Evolutionary conservation across 2,888 invertebrate genomes (phyloP).

Genomic region (Cosmia trapezina): DNA sequence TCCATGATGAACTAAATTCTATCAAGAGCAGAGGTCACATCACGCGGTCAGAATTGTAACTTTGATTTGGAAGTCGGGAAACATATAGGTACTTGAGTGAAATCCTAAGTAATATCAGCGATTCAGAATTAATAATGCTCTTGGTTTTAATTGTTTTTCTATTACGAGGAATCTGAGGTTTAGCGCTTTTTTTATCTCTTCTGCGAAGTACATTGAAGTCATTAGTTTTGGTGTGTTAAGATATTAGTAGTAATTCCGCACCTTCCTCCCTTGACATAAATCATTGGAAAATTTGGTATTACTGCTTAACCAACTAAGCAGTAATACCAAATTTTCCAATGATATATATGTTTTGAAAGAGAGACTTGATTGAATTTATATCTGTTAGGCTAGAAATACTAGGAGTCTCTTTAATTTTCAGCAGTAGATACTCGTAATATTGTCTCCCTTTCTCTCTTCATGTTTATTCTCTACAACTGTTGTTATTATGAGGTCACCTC

Average conservation of each 20-base stretch:
- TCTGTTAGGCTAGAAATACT: too few relatives aligned
- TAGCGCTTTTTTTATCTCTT: not conserved
- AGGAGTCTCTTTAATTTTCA: not conserved
- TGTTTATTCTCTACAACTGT: not conserved
- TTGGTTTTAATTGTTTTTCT: too few relatives aligned
- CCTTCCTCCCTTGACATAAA: not conserved
- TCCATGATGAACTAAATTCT: too few relatives aligned
- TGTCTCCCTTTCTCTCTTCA: not conserved
- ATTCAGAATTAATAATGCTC: too few relatives aligned
- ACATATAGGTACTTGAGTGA: too few relatives aligned
- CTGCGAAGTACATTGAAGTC: conserved; percentile 16
- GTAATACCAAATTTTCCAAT: not conserved
- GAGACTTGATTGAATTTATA: too few relatives aligned
- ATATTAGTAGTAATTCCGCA: not conserved
- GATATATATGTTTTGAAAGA: too few relatives aligned
- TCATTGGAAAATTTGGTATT: not conserved
- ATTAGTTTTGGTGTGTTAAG: not conserved
- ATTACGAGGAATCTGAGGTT: too few relatives aligned
- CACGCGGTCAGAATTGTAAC: too few relatives aligned
- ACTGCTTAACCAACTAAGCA: not conserved
- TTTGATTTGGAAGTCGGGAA: too few relatives aligned
- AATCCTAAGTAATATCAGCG: too few relatives aligned
- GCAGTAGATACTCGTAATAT: not conserved
- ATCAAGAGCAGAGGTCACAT: too few relatives aligned
- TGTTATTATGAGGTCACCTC: not conserved